Evolutionary conservation across 2,888 invertebrate genomes (phyloP).

Genomic region (Erebia palarica): DNA sequence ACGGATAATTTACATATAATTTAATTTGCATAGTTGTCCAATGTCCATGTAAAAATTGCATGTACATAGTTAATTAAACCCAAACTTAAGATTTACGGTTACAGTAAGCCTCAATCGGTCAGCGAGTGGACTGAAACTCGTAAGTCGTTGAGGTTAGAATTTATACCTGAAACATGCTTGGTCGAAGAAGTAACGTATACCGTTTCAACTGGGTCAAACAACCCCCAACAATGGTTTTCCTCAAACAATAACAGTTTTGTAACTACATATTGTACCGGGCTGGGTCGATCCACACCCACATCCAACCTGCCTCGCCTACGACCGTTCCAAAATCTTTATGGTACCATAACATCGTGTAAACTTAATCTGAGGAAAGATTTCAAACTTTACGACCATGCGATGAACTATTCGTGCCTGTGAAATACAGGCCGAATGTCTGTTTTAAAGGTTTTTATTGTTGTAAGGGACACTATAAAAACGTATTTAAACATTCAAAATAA

Average conservation of each 20-base stretch:
- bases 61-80: too few species aligned
- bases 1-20: too few species aligned
- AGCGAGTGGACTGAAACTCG: too few species aligned
- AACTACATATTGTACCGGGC: slow-evolving; percentile 29
- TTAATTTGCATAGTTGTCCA: too few species aligned
- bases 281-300: slow-evolving; percentile 52
- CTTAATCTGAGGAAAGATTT: slow-evolving; percentile 63
- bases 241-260: slow-evolving; percentile 17
- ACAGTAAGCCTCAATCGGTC: too few species aligned
- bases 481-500: slow-evolving; percentile 1
- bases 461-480: slow-evolving; percentile 42
- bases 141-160: too few species aligned
- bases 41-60: too few species aligned
- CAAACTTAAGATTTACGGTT: too few species aligned
- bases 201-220: slow-evolving; percentile 17
- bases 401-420: slow-evolving; percentile 40
- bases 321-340: slow-evolving; percentile 55
- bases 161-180: neutral
- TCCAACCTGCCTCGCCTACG: slow-evolving; percentile 54
- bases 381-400: slow-evolving; percentile 60
- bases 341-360: slow-evolving; percentile 60
- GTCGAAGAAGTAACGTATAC: neutral
- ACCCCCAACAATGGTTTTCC: slow-evolving; percentile 7
- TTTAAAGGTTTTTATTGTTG: slow-evolving; percentile 49
- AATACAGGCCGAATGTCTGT: slow-evolving; percentile 28